phyloP scores from a whole-genome alignment of 1,140 invertebrate species.

The Trichomalopsis sarcophagae region DNA sequence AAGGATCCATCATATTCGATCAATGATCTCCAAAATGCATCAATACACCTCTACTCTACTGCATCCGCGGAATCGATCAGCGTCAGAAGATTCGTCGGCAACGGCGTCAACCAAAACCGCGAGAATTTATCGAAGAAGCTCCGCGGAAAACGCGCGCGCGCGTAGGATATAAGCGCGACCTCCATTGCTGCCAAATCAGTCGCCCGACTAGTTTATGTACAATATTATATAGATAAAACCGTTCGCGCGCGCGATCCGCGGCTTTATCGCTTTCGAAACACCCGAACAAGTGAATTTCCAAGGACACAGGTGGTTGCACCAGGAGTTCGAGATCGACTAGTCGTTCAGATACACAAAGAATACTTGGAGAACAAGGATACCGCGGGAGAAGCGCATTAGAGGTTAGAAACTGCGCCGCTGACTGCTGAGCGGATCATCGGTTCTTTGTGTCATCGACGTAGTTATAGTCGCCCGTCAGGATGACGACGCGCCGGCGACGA shows the following conservation, averaged over 20 bases:
- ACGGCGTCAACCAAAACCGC: not conserved
- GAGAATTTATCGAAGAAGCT: not conserved
- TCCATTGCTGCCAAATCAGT: not conserved
- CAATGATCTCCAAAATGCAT: too few relatives aligned
- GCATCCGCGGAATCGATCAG: not conserved
- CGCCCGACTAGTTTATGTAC: not conserved
- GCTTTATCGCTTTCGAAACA: not conserved
- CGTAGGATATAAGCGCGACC: too few relatives aligned
- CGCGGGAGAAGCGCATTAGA: not conserved
- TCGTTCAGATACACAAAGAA: not conserved
- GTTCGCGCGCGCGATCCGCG: not conserved
- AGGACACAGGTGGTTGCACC: not conserved
- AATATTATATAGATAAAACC: not conserved
- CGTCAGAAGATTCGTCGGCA: not conserved
- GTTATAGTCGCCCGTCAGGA: not conserved
- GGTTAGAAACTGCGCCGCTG: conserved; percentile 45
- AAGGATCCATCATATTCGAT: too few relatives aligned
- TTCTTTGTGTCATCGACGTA: conserved; percentile 20
- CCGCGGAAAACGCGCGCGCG: too few relatives aligned
- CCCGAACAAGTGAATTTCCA: too few relatives aligned
- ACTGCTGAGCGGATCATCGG: not conserved
- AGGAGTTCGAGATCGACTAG: not conserved
- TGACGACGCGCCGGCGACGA: conserved; percentile 9
- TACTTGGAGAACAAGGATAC: too few relatives aligned
- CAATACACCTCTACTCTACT: too few relatives aligned